phyloP scores from a whole-genome alignment of 2,113 vertebrate genomes.

The Melierax canorus region DNA sequence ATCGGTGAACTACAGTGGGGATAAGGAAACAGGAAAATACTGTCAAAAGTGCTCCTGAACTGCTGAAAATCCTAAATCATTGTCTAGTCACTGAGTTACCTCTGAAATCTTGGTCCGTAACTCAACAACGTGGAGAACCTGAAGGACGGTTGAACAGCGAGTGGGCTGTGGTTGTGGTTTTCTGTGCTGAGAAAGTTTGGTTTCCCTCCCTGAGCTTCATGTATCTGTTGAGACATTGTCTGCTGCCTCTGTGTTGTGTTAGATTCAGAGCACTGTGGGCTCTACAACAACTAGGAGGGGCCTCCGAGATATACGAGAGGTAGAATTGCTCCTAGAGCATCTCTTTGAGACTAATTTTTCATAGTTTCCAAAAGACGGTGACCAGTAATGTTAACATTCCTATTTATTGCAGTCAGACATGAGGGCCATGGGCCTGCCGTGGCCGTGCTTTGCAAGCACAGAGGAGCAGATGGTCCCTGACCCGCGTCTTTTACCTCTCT shows the following conservation, averaged over 20 bases:
- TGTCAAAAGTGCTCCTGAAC: background rate
- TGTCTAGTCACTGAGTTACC: background rate
- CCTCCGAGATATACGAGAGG: background rate
- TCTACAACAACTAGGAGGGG: background rate
- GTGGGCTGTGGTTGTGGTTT: background rate
- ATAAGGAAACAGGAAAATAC: background rate
- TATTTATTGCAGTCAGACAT: background rate
- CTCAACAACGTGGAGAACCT: background rate
- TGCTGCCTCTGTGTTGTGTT: background rate
- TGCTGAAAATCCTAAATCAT: background rate
- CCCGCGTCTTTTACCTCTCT: background rate
- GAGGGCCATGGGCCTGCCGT: background rate
- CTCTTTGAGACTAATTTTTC: background rate
- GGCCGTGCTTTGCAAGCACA: background rate
- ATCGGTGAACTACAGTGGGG: background rate
- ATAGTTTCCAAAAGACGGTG: background rate
- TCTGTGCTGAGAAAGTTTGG: background rate
- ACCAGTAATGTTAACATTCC: too few relatives aligned
- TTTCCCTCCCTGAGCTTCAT: background rate
- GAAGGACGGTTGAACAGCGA: background rate
- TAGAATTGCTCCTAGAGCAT: background rate
- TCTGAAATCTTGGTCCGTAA: background rate
- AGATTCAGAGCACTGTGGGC: background rate
- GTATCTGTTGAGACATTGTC: fast-evolving
- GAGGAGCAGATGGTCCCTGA: background rate